phyloP scores from a whole-genome alignment of 2,113 vertebrate species.

The Gnathonemus longibarbis region DNA sequence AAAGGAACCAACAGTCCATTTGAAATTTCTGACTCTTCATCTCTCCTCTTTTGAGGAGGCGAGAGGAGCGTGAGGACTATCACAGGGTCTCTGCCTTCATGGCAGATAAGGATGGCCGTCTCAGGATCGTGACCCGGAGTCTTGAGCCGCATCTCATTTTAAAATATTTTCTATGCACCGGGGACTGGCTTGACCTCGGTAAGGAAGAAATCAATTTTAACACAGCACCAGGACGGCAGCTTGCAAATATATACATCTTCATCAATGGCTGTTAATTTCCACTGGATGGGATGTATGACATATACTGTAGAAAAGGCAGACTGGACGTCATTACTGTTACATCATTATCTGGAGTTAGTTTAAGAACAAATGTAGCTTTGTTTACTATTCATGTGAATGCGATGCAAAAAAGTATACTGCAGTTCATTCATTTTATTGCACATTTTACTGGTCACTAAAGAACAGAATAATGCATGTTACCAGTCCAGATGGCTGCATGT shows the following conservation, averaged over 20 bases:
- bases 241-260: background rate
- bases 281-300: background rate
- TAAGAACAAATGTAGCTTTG: background rate
- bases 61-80: background rate
- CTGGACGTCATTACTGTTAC: background rate
- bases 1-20: background rate
- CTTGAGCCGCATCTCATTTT: background rate
- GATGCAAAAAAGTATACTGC: background rate
- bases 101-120: background rate
- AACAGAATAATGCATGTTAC: background rate
- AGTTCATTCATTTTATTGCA: background rate
- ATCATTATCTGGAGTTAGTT: background rate
- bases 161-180: background rate
- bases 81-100: background rate
- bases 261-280: background rate
- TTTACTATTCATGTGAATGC: background rate
- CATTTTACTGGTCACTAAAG: background rate
- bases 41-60: background rate
- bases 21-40: background rate
- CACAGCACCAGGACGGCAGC: background rate
- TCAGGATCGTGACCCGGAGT: background rate
- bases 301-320: background rate
- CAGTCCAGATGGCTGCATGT: background rate
- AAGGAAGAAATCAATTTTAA: slow-evolving; percentile 9
- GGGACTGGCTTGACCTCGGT: background rate